Evolutionary conservation across 2,797 vertebrate genomes (phyloP), one percentile per base, ranked within the genome.

Genomic region (Emys orbicularis): DNA sequence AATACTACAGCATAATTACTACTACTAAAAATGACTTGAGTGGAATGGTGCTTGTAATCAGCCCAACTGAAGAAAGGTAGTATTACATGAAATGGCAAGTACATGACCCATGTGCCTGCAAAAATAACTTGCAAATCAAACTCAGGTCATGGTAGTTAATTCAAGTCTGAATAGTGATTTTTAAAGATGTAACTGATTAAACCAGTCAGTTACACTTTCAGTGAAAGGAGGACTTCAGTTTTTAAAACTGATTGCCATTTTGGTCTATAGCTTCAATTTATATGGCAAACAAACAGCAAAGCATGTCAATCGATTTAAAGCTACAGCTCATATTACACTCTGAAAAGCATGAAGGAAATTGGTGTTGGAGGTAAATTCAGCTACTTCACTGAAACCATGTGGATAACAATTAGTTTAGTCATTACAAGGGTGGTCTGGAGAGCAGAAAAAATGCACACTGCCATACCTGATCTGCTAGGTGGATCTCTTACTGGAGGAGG

Each of bases 401-500:
- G 25, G 7, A 77, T 31, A 27, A 76, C 72, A 77, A 49, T 77
- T 77, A 49, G 6, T 77, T 77, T 16, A 77, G 74, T 49, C 74
- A 77, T 49, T 77, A 77, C 15, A 49, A 29, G 13, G 25, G 27
- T 49, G 4, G 52, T 83, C 52, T 6, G 37, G 41, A 81, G 23
- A 29, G 49, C 9, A 19, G 85, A 57, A 79, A 16, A 57, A 34
- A 84, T 31, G 9, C 41, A 2, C 0, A 34, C 18, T 37, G 57
- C 37, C 96, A 79, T 97, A 99, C 99, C 99, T 98, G 99, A 96
- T 89, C 99, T 98, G 76, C 97, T 96, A 2, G 99, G 97, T 1
- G 98, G 98, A 93, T 98, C 99, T 95, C 98, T 98, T 81, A 98
- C 98, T 2, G 99, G 98, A 65, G 99, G 98, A 0, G 99, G 99